Evolutionary conservation across 1,140 invertebrate species (phyloP).

Genomic region (Conus ventricosus): DNA sequence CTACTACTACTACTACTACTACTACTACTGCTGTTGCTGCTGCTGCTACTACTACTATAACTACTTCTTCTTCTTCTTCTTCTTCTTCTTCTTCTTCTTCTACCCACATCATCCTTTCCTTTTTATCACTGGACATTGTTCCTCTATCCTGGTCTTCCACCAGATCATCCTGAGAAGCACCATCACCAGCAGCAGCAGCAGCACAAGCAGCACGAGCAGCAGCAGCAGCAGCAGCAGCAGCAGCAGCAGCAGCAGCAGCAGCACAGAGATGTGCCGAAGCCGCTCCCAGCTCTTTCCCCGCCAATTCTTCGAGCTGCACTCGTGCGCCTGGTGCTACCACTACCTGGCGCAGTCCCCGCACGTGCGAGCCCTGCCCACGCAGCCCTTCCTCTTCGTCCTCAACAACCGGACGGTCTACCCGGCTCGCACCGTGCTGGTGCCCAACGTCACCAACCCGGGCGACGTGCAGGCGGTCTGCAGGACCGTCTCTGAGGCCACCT

Average conservation of each 20-base stretch:
- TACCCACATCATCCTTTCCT: neutral
- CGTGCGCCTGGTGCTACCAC: conserved; percentile 68
- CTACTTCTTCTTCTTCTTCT: no score
- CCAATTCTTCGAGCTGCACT: conserved; percentile 63
- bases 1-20: no score
- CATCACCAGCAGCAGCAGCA: no score
- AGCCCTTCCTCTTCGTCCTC: conserved; percentile 35
- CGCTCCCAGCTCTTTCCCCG: conserved; percentile 85
- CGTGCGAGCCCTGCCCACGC: conserved; percentile 19
- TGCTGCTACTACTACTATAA: no score
- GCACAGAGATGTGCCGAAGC: conserved; percentile 76
- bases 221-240: neutral
- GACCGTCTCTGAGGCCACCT: conserved; percentile 53
- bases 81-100: no score
- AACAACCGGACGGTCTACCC: conserved; percentile 36
- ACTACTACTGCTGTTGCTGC: no score
- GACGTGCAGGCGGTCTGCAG: conserved; percentile 48
- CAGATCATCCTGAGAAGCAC: neutral
- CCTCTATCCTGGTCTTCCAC: neutral
- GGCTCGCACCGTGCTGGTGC: conserved; percentile 32
- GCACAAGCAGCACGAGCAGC: neutral
- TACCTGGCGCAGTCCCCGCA: conserved; percentile 53
- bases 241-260: neutral
- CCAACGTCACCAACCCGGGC: conserved; percentile 55
- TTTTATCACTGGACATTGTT: neutral